Percentiles rank a stretch among this genome's conserved stretches.
phyloP scores from a whole-genome alignment of 2,888 invertebrate genomes.

The Drosophila barbarae region DNA sequence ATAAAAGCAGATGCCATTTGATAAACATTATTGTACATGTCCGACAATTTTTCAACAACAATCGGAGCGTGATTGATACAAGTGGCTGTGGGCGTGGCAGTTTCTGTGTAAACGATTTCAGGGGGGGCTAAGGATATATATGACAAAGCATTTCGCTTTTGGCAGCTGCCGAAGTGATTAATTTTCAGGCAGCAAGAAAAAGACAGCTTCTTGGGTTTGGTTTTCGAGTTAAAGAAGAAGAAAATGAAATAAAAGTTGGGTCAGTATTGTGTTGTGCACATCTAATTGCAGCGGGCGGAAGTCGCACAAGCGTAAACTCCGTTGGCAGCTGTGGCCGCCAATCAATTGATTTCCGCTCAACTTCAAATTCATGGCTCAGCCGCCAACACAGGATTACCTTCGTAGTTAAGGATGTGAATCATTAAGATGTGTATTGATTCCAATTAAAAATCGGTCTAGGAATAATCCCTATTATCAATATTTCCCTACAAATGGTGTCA shows the following conservation, averaged over 20 bases:
- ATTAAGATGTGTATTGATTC: not conserved
- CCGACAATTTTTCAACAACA: constrained; percentile 70
- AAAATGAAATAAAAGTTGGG: constrained; percentile 2
- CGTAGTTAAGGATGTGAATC: not conserved
- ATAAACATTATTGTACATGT: constrained; percentile 73
- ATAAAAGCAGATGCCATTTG: constrained; percentile 54
- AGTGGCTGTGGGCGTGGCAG: constrained; percentile 8
- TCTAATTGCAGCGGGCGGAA: constrained; percentile 58
- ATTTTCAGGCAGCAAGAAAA: constrained; percentile 46
- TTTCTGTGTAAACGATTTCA: not conserved
- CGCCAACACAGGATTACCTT: not conserved
- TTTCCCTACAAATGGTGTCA: constrained; percentile 60
- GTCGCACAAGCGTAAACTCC: constrained; percentile 53
- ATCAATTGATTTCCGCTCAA: constrained; percentile 35
- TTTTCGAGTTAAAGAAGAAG: not conserved
- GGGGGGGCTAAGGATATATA: constrained; percentile 40
- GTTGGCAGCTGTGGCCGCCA: constrained; percentile 30
- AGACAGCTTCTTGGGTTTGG: not conserved
- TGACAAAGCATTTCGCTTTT: constrained; percentile 63
- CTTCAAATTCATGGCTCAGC: constrained; percentile 11
- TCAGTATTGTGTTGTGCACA: constrained; percentile 16
- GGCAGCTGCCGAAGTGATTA: constrained; percentile 67
- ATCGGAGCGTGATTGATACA: constrained; percentile 71
- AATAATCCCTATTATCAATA: constrained; percentile 22
- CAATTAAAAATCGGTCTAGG: not conserved